Base-by-base conservation (phyloP, 1,140 invertebrate genomes). In the Drosophila hydei region DNA sequence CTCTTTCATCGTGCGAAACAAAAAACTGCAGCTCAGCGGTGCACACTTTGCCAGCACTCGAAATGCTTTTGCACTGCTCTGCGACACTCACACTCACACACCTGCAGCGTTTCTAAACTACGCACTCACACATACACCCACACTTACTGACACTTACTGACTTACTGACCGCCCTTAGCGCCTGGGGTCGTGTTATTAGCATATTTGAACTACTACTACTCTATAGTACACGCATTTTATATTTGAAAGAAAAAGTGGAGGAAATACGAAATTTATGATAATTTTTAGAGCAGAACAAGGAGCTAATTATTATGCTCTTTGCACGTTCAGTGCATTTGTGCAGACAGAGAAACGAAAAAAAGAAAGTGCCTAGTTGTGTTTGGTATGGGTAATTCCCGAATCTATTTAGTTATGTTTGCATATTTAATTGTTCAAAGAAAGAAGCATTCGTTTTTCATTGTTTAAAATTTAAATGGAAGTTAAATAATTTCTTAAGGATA, bases 241-340 rank as follows among this genome's bases (percentile, higher is more conserved):
- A 48, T 40, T 63, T n/a, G 14, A 14, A 30, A 45, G 25, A 51
- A 16, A 16, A 33, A 43, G 9, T 21, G 33, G 52, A 30, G 4
- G 18, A 42, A 33, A 27, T 52, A 52, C 14, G 23, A 36, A 52
- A 64, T 68, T 70, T 72, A 45, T 72, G 87, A 80, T 85, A 63
- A 80, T 87, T 85, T 81, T 87, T 75, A 74, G 70, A 87, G 77
- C 77, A 81, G 73, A 59, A 77, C 69, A 68, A 85, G 55, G 30
- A 69, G 64, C 77, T 69, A 67, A 77, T 80, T 77, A 68, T 42
- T 48, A 64, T 36, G 51, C 51, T 21, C 16, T 60, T 18, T 47
- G 51, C 67, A 19, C 33, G 59, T 72, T 60, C 25, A 33, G 40
- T 50, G 54, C 33, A 9, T 51, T 47, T 25, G 52, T 43, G 54